A percentile compares a stretch with the other conserved stretches of the same genome.
phyloP scores from a whole-genome alignment of 2,113 vertebrate genomes.

The Gambusia affinis region DNA sequence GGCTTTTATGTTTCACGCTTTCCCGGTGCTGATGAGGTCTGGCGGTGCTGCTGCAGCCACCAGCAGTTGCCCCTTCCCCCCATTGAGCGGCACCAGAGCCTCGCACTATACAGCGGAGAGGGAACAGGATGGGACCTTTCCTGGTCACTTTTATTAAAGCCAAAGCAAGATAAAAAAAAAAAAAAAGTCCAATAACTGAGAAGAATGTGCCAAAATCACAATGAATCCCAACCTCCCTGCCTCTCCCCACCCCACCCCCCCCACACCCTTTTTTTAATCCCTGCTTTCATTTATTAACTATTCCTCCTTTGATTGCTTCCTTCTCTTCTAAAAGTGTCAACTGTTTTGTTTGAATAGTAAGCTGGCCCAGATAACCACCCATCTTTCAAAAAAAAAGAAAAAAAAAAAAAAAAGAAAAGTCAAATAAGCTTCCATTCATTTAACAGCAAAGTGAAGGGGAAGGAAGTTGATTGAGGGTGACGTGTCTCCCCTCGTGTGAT shows the following conservation, averaged over 20 bases:
- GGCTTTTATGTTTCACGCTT: slow-evolving; percentile 1
- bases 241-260: no score
- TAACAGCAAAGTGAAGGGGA: background rate
- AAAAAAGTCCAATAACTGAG: background rate
- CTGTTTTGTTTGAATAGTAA: slow-evolving; percentile 13
- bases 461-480: slow-evolving; percentile 22
- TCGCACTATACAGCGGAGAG: slow-evolving; percentile 57
- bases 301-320: slow-evolving; percentile 8
- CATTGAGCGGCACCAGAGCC: slow-evolving; percentile 86
- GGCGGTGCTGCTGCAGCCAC: slow-evolving; percentile 57
- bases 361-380: slow-evolving; percentile 34
- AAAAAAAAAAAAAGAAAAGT: background rate
- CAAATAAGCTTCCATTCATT: slow-evolving; percentile 56
- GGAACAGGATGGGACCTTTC: slow-evolving; percentile 13
- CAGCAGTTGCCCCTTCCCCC: slow-evolving; percentile 82
- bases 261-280: background rate
- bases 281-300: background rate
- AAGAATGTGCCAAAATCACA: background rate
- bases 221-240: background rate
- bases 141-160: slow-evolving; percentile 6
- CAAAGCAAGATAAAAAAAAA: background rate
- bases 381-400: slow-evolving; percentile 44
- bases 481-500: slow-evolving; percentile 10
- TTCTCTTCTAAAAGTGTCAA: slow-evolving; percentile 9
- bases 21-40: slow-evolving; percentile 25